These are phyloP conservation scores for Carettochelys insculpta DNA, from an alignment of 2,113 vertebrate species.

Conservation along the genomic window DNA sequence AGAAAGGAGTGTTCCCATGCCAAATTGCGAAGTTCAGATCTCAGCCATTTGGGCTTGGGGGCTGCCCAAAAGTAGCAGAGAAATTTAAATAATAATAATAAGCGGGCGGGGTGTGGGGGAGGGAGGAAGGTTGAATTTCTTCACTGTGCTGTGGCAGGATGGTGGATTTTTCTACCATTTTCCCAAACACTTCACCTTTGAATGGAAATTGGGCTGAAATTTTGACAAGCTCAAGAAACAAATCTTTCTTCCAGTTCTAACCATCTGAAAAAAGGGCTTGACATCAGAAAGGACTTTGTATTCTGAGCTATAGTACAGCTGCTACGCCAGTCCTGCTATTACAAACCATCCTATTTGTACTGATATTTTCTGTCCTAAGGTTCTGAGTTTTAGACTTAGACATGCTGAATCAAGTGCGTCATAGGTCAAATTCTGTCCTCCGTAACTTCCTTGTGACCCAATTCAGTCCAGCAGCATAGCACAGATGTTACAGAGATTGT, in stretches of 20 bases:
- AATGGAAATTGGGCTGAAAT: neutral
- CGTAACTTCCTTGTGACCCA: accelerated
- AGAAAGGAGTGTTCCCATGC: neutral
- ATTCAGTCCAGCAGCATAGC: neutral
- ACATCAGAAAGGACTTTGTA: neutral
- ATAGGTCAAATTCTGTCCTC: neutral
- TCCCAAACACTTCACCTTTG: neutral
- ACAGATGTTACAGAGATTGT: neutral
- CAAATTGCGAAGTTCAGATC: neutral
- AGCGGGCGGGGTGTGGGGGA: too few relatives aligned
- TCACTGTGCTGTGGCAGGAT: neutral
- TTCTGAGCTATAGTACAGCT: neutral
- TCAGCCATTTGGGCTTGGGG: neutral
- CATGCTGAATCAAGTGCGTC: neutral
- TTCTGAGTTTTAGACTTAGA: neutral
- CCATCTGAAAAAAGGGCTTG: neutral
- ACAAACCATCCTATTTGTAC: neutral
- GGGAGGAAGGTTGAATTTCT: too few relatives aligned
- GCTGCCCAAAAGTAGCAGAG: neutral
- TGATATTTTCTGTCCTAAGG: neutral
- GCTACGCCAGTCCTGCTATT: neutral
- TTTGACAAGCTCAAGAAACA: neutral
- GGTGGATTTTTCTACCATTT: neutral
- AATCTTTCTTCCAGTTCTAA: neutral
- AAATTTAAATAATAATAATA: neutral